Conservation (phyloP, 2,113 vertebrate genomes). For the Muntiacus muntjak region DNA sequence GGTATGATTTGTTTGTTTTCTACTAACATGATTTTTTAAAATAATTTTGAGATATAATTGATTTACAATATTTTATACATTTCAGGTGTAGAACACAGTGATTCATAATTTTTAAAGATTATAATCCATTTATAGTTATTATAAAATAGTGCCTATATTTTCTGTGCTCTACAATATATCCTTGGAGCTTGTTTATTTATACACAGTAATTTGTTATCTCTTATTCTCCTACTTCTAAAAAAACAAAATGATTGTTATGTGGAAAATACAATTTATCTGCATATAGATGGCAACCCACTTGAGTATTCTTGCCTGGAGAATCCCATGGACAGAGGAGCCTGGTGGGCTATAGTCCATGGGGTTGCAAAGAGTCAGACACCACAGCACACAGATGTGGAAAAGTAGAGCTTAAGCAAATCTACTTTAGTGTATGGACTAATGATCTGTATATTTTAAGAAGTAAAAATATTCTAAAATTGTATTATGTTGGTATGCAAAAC, state of each 20-base stretch:
- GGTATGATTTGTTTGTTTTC: background rate
- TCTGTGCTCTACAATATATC: background rate
- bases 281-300: background rate
- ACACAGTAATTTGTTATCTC: background rate
- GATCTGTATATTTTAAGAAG: background rate
- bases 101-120: background rate
- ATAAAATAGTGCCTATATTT: background rate
- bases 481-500: background rate
- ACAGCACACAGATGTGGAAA: background rate
- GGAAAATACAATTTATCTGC: background rate
- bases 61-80: background rate
- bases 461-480: background rate
- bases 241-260: background rate
- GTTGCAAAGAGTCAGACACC: fast-evolving
- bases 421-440: background rate
- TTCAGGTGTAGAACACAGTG: background rate
- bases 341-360: background rate
- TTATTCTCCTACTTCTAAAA: background rate
- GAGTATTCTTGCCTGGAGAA: background rate
- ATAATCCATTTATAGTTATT: background rate
- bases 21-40: background rate
- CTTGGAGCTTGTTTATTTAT: background rate
- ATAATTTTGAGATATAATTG: background rate
- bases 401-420: background rate
- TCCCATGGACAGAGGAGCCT: background rate